A percentile compares a stretch with the other conserved stretches of the same genome.
Conservation (phyloP, 1,140 invertebrate genomes). For the Thrips palmi region DNA sequence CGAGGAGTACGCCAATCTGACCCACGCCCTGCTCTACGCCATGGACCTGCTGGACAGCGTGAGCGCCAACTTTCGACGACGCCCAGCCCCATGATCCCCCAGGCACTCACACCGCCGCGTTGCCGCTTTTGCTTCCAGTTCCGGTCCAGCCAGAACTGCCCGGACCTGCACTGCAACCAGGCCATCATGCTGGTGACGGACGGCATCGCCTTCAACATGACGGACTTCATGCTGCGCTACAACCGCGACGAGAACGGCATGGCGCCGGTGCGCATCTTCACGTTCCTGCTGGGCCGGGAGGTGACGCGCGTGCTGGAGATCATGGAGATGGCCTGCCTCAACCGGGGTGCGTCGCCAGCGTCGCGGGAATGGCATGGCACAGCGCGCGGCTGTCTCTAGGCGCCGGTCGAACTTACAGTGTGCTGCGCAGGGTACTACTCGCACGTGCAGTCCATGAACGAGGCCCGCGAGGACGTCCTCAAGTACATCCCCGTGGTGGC, state of each 20-base stretch:
- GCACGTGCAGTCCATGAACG: slow-evolving; percentile 80
- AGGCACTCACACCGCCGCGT: too few relatives aligned
- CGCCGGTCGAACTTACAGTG: too few relatives aligned
- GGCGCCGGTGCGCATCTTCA: slow-evolving; percentile 84
- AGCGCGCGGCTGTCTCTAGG: too few relatives aligned
- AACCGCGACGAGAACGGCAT: slow-evolving; percentile 51
- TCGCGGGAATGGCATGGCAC: too few relatives aligned
- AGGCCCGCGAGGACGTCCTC: slow-evolving; percentile 82
- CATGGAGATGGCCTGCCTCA: slow-evolving; percentile 87
- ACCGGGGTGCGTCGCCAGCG: slow-evolving; percentile 52
- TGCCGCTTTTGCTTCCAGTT: too few relatives aligned
- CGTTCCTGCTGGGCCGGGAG: slow-evolving; percentile 91
- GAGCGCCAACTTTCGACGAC: too few relatives aligned
- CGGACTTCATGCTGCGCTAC: slow-evolving; percentile 68
- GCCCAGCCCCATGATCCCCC: too few relatives aligned
- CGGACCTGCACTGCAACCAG: slow-evolving; percentile 65
- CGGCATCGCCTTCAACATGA: slow-evolving; percentile 79
- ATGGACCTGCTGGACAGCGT: too few relatives aligned
- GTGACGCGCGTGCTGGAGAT: slow-evolving; percentile 82
- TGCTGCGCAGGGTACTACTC: slow-evolving; percentile 58
- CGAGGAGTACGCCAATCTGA: slow-evolving; percentile 32
- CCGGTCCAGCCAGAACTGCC: slow-evolving; percentile 13
- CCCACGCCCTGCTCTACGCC: slow-evolving; percentile 12
- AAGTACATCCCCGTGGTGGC: slow-evolving; percentile 84
- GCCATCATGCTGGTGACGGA: slow-evolving; percentile 98